Conservation (phyloP, 2,888 invertebrate species). For the Eupithecia exiguata region DNA sequence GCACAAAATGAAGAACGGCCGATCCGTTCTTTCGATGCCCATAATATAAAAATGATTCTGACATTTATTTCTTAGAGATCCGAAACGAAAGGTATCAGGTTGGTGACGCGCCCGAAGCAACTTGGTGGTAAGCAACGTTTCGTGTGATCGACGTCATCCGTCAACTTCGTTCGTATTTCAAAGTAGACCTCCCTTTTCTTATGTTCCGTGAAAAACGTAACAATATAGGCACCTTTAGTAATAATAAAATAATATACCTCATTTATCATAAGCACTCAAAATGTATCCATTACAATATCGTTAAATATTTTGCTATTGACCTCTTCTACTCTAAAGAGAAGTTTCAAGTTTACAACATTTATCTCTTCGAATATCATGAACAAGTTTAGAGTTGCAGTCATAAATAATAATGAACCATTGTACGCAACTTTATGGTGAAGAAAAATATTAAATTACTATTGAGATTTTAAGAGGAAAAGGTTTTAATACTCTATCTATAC, state of each 20-base stretch:
- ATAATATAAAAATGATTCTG: too few species aligned
- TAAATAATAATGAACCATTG: constrained; percentile 63
- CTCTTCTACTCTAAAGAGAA: constrained; percentile 31
- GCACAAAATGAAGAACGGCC: too few species aligned
- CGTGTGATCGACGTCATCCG: too few species aligned
- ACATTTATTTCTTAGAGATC: too few species aligned
- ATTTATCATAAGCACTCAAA: background rate
- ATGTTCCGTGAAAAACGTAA: background rate
- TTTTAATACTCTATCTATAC: too few species aligned
- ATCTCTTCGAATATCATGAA: constrained; percentile 56
- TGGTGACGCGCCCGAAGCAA: too few species aligned
- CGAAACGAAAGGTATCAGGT: too few species aligned
- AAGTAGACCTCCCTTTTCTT: background rate
- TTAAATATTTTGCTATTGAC: constrained; percentile 23
- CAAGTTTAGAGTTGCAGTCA: constrained; percentile 56
- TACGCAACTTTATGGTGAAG: constrained; percentile 49
- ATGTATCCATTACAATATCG: constrained; percentile 5
- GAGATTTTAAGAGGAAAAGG: background rate
- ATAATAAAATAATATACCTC: background rate
- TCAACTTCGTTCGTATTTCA: too few species aligned
- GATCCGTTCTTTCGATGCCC: too few species aligned
- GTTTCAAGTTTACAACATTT: constrained; percentile 45
- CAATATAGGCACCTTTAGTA: background rate
- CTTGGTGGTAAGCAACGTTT: too few species aligned
- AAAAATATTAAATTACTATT: background rate